Base-by-base conservation (phyloP, 2,888 invertebrate genomes). In the Leptinotarsa peninsularis region DNA sequence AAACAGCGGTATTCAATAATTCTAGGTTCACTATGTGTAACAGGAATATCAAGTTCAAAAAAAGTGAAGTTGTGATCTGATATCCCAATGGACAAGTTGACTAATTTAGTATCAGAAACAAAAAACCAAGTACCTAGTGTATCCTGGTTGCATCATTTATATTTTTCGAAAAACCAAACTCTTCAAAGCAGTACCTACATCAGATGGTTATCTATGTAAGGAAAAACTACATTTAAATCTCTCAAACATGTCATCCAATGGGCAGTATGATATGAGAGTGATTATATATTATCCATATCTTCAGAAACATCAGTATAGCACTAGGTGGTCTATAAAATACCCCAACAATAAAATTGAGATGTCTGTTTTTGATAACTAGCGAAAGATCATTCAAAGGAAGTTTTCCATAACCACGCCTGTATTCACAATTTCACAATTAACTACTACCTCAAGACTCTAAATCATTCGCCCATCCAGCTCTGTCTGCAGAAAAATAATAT, bases 271-370 rank as follows among this genome's bases (percentile, higher is more conserved):
- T 49, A 70, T 10, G 69, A 50, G 10, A 50, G 14, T 58, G 71
- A 66, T 33, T 73, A 43, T n/a, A 73, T 54, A 54, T 52, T 68
- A 70, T 77, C 75, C 10, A 77, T 21, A 66, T 72, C 66, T 18
- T 69, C 63, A 23, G 67, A 18, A 13, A 60, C 54, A 56, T 52
- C n/a, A 49, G 49, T 33, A 63, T 52, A 49, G 54, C 21, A 18
- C 18, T 60, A n/a, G 74, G 70, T 7, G 67, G 72, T 70, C 67
- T 69, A 72, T 75, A 77, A 70, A 75, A 71, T 10, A 72, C 70
- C 14, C 72, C 72, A 17, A 74, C 15, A n/a, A 49, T 60, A 49
- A 69, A 72, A 17, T 2, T 67, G 17, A n/a, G 18, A 7, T 54
- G 52, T 4, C 56, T 10, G 43, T n/a, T 27, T 49, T 67, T 58